Evolutionary conservation across 2,113 vertebrate species (phyloP), one percentile per base, ranked within the genome.

Genomic region (Rissa tridactyla): DNA sequence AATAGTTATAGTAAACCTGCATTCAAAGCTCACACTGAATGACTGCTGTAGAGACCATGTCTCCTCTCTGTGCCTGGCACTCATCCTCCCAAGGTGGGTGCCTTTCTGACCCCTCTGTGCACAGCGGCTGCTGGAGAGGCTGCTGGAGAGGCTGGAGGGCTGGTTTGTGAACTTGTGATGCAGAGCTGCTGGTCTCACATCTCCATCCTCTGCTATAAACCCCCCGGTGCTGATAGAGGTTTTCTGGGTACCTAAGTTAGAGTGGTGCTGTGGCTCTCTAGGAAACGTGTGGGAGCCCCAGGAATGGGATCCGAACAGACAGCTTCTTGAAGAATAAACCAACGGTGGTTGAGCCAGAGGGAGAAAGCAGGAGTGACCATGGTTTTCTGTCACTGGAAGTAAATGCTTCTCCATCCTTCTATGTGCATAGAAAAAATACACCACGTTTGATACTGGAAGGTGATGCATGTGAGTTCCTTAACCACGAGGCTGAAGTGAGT

Each of bases 401-500:
- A 81, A 76, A 71, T 20, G 14, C 32, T 84, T 65, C 51, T 75
- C 55, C 23, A 32, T 83, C n/a, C 26, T 55, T 66, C 20, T 44
- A 26, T 13, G 10, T 13, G 5, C 29, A 34, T 22, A 77, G 54
- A 38, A 83, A 34, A 81, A 90, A 91, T 42, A 27, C 6, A 76
- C 27, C 52, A 61, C 9, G 4, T 54, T 85, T 51, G 58, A 38
- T 62, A 61, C 34, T 57, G 71, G 73, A 96, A 88, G 73, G 73
- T 76, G 66, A 72, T 95, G 73, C 62, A 82, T 7, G 1, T n/a
- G 87, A 80, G 40, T 36, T 93, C 66, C 54, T 90, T 88, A 93
- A 62, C 27, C n/a, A 65, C 52, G 49, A 94, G 78, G 44, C 49
- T 95, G 70, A 66, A 77, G 58, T 88, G 94, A 95, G 66, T 95